Percentiles rank a stretch among this genome's conserved stretches.
These are phyloP conservation scores for Drosophila prostipennis DNA, from an alignment of 2,888 invertebrate species.

Conservation along the genomic window DNA sequence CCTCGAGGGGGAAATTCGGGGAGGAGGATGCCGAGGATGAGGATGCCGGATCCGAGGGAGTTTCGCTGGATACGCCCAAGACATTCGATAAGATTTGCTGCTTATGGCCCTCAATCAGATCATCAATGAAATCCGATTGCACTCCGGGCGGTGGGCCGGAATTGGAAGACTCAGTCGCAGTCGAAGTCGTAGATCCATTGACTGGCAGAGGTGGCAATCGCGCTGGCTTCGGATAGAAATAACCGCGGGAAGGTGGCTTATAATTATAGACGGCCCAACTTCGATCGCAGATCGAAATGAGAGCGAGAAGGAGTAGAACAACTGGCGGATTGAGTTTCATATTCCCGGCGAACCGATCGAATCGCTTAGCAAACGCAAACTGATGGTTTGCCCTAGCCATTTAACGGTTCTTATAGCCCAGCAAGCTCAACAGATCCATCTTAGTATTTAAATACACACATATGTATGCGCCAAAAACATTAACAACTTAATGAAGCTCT, in stretches of 20 bases:
- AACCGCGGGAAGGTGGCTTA: constrained; percentile 54
- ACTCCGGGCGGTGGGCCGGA: constrained; percentile 45
- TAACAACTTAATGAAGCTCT: constrained; percentile 50
- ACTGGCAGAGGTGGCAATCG: constrained; percentile 36
- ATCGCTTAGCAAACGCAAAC: constrained; percentile 57
- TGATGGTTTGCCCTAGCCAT: constrained; percentile 55
- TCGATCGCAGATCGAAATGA: constrained; percentile 37
- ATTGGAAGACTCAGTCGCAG: not conserved
- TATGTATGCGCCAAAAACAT: constrained; percentile 20
- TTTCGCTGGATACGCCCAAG: constrained; percentile 45
- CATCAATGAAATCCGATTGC: constrained; percentile 81
- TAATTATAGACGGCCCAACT: constrained; percentile 52
- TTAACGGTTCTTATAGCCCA: constrained; percentile 75
- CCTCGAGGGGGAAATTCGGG: constrained; percentile 28
- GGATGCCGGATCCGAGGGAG: constrained; percentile 31
- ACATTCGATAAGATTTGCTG: constrained; percentile 77
- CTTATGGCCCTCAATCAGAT: constrained; percentile 81
- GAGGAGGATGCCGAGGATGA: constrained; percentile 1
- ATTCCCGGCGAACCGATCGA: constrained; percentile 56
- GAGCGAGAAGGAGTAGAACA: constrained; percentile 19
- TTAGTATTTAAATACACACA: constrained; percentile 19
- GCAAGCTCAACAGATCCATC: constrained; percentile 18
- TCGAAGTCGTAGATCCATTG: constrained; percentile 6
- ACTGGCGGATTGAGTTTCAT: constrained; percentile 51
- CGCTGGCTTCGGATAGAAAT: constrained; percentile 60